Base-by-base conservation (phyloP, 1,140 invertebrate genomes). In the Cherax destructor region DNA sequence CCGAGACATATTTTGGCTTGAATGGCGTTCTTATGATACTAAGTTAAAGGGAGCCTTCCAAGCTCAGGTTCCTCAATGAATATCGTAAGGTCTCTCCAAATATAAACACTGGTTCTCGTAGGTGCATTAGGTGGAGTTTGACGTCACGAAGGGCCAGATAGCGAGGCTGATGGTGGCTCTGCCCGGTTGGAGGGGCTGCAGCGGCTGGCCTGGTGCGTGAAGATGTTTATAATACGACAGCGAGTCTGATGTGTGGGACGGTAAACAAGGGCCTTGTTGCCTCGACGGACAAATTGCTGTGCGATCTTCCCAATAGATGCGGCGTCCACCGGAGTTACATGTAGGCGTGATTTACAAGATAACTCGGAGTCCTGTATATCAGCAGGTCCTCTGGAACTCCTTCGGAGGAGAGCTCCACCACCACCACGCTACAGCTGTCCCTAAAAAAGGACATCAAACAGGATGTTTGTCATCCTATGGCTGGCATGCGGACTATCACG, bases 81-180 rank as follows among this genome's bases (percentile, higher is more conserved):
- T 18, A 21, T 18, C 21, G 30, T 41, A 41, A 41, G 30, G 30
- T 41, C 30, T 41, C 30, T 41, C 30, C 65, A 74, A 30, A 74
- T 21, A 30, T 74, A 74, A 69, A 69, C 65, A 69, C 30, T 41
- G 30, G 30, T 56, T 56, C 52, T 56, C 52, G n/a, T 30, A 30
- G 69, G n/a, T 11, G 3, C n/a, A 30, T 24, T 24, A 11, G 24
- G 24, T 9, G 69, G n/a, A 30, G 6, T 7, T 7, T 74, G n/a
- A 74, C 24, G n/a, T 74, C 24, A 74, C n/a, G 69, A 74, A 74
- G 21, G n/a, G n/a, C 65, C 24, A 74, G 69, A 74, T n/a, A n/a
- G n/a, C 65, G 65, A 7, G 24, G 61, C 21, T 65, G 11, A 65
- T 18, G 61, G 61, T 65, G 61, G 61, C 11, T 65, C 61, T 21